Conservation (phyloP, 2,888 invertebrate species). For the Drosophila greeni region DNA sequence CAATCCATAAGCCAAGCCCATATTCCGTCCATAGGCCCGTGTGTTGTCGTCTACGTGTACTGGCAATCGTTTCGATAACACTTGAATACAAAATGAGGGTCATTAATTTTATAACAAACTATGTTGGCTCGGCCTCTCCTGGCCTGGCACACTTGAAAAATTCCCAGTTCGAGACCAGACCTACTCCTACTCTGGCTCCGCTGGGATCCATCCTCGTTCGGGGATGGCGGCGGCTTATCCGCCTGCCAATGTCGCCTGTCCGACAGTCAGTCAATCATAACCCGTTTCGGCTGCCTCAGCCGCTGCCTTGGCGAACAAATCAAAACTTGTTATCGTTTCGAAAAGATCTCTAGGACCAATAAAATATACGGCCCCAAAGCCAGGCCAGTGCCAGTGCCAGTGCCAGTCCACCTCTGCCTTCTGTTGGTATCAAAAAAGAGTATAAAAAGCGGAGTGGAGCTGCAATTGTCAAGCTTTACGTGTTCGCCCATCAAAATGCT, state of each 20-base stretch:
- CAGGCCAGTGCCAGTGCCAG: conserved; percentile 41
- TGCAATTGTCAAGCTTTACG: conserved; percentile 65
- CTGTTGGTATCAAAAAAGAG: conserved; percentile 13
- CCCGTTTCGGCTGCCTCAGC: conserved; percentile 59
- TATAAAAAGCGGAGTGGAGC: conserved; percentile 23
- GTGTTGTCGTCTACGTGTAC: conserved; percentile 63
- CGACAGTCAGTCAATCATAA: conserved; percentile 70
- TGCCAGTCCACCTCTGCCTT: conserved; percentile 58
- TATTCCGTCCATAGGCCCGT: conserved; percentile 50
- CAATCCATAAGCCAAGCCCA: conserved; percentile 58
- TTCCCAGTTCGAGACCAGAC: conserved; percentile 11
- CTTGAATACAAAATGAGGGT: conserved; percentile 75
- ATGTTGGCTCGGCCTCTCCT: no score
- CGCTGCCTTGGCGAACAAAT: conserved; percentile 61
- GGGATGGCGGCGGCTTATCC: conserved; percentile 40
- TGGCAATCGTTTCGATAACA: conserved; percentile 72
- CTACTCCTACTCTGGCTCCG: conserved; percentile 1
- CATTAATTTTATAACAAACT: conserved; percentile 74
- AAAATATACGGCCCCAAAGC: conserved; percentile 59
- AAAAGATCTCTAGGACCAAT: conserved; percentile 67
- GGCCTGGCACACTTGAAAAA: conserved; percentile 31
- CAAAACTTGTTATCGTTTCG: conserved; percentile 70
- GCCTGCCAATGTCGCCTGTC: conserved; percentile 54
- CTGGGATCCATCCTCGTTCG: conserved; percentile 9
- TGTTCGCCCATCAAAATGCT: conserved; percentile 68